These are phyloP conservation scores for Saguinus imperator DNA, from an alignment of 2,113 vertebrate genomes.

Conservation along the genomic window DNA sequence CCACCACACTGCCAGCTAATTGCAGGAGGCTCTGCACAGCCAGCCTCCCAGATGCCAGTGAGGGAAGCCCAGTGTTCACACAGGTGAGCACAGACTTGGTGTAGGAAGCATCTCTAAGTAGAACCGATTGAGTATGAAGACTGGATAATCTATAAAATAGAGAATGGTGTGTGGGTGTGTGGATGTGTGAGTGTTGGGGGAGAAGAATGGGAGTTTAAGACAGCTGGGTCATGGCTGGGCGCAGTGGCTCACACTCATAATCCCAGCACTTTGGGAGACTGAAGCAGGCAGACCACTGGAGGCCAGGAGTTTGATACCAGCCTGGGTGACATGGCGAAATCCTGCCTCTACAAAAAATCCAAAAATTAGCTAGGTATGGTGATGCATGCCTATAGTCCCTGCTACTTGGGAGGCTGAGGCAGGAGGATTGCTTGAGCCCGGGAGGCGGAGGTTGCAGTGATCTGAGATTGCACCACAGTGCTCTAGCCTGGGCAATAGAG, in stretches of 20 bases:
- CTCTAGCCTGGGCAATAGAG: neutral
- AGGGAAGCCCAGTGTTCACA: neutral
- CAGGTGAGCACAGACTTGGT: neutral
- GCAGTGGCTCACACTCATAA: neutral
- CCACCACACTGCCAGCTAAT: neutral
- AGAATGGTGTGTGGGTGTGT: neutral
- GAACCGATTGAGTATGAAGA: neutral
- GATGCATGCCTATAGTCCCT: neutral
- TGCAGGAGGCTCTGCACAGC: rapidly evolving
- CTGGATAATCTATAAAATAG: neutral
- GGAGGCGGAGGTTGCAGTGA: neutral
- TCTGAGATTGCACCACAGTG: neutral
- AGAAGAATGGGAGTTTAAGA: neutral
- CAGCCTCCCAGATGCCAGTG: neutral
- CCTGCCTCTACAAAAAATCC: neutral
- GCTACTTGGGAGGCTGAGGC: neutral
- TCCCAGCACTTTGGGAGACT: neutral
- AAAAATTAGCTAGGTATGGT: neutral
- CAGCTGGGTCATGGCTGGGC: neutral
- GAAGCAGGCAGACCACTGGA: neutral
- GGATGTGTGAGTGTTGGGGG: neutral
- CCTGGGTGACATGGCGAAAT: neutral
- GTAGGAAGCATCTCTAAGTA: neutral
- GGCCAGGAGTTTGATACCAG: neutral
- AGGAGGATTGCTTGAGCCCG: too few relatives aligned